phyloP scores from a whole-genome alignment of 2,888 invertebrate genomes.

The Nephrotoma appendiculata region DNA sequence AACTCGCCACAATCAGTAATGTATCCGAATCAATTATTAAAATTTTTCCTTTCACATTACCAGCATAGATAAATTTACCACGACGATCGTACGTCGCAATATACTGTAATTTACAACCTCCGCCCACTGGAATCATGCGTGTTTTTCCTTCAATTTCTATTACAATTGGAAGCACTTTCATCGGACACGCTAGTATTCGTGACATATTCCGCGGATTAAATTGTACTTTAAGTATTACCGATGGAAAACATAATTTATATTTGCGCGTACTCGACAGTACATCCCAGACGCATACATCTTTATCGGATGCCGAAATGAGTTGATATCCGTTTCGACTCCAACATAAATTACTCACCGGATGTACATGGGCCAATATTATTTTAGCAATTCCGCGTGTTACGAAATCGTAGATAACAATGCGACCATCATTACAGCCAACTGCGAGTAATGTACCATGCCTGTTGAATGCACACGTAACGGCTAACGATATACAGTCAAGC shows the following conservation, averaged over 20 bases:
- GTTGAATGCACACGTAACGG: conserved; percentile 84
- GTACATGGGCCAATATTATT: conserved; percentile 83
- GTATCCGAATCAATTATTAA: neutral
- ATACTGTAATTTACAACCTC: conserved; percentile 81
- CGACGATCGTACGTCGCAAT: conserved; percentile 36
- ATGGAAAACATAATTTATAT: conserved; percentile 61
- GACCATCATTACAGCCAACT: conserved; percentile 94
- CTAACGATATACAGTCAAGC: conserved; percentile 77
- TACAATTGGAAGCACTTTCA: neutral
- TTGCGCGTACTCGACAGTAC: conserved; percentile 78
- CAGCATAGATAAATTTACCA: neutral
- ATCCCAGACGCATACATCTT: conserved; percentile 88
- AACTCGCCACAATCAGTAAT: neutral
- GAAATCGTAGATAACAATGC: conserved; percentile 93
- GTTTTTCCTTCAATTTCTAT: neutral
- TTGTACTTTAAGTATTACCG: conserved; percentile 62
- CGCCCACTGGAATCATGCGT: conserved; percentile 57
- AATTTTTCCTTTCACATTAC: neutral
- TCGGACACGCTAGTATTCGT: neutral
- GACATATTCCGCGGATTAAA: conserved; percentile 74
- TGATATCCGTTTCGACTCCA: conserved; percentile 61
- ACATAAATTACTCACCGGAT: conserved; percentile 70
- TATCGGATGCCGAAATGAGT: conserved; percentile 73
- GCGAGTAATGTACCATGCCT: conserved; percentile 80
- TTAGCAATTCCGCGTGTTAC: conserved; percentile 87